Percentiles rank a stretch among this genome's conserved stretches.
Conservation (phyloP, 2,888 invertebrate species). For the Peribatodes rhomboidaria region DNA sequence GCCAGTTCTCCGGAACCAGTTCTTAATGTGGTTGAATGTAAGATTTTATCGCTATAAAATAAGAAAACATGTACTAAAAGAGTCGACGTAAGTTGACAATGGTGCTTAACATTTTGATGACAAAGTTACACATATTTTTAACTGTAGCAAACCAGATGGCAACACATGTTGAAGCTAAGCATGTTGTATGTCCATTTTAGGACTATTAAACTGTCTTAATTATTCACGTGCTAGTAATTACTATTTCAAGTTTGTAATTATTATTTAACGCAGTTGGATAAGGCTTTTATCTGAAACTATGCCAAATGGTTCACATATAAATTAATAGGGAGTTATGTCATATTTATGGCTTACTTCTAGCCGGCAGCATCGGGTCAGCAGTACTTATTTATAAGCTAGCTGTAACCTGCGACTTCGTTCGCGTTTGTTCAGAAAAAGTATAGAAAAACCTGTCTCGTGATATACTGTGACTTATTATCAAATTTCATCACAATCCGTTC, state of each 20-base stretch:
- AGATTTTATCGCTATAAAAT: not conserved
- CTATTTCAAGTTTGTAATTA: not conserved
- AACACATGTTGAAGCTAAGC: conserved; percentile 17
- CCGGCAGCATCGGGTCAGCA: no score
- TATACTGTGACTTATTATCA: no score
- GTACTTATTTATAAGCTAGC: not conserved
- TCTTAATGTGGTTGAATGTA: not conserved
- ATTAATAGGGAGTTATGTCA: no score
- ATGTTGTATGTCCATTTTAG: not conserved
- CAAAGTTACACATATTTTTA: not conserved
- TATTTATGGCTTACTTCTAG: no score
- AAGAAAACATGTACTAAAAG: not conserved
- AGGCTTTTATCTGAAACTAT: not conserved
- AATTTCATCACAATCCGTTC: no score
- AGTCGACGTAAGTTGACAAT: no score
- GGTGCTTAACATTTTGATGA: not conserved
- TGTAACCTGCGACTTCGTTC: no score
- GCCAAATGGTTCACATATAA: conserved; percentile 2
- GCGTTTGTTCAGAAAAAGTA: no score
- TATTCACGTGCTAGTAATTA: not conserved
- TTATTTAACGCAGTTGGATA: conserved; percentile 4
- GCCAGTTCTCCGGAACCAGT: no score
- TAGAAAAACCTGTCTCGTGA: no score
- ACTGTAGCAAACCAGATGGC: not conserved
- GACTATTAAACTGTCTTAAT: conserved; percentile 10